phyloP scores from a whole-genome alignment of 2,113 vertebrate genomes.

The Corvus cornix region DNA sequence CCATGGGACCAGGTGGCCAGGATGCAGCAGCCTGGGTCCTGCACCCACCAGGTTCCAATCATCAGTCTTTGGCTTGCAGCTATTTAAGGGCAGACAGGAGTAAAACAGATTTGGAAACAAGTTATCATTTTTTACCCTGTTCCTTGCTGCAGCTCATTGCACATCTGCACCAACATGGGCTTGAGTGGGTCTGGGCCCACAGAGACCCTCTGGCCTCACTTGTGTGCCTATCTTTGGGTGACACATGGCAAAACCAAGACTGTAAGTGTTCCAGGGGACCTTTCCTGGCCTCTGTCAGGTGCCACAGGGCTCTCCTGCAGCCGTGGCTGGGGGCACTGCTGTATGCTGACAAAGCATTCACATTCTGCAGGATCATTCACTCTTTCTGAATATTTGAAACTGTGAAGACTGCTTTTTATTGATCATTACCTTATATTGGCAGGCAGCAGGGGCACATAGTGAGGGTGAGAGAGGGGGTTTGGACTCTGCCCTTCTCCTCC shows the following conservation, averaged over 20 bases:
- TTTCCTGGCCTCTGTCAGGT: not conserved
- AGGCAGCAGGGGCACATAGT: accelerated
- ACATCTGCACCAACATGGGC: not conserved
- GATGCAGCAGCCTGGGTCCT: not conserved
- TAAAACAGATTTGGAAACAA: not conserved
- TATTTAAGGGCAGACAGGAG: not conserved
- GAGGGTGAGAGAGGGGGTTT: not conserved
- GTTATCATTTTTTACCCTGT: not conserved
- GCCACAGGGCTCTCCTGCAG: not conserved
- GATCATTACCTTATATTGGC: accelerated
- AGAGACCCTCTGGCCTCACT: not conserved
- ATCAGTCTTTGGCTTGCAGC: not conserved
- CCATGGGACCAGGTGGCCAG: not conserved
- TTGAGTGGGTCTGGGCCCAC: not conserved
- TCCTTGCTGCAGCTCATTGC: not conserved
- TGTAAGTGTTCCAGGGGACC: not conserved
- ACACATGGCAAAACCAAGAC: not conserved
- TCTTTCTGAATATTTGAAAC: not conserved
- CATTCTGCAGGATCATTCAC: not conserved
- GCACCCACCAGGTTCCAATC: not conserved
- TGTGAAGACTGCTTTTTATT: not conserved
- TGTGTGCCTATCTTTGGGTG: accelerated
- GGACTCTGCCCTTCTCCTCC: not conserved
- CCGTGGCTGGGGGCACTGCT: accelerated
- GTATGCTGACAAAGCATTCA: not conserved